These are phyloP conservation scores for Drosophila meridiana DNA, from an alignment of 2,888 invertebrate species.

Conservation along the genomic window DNA sequence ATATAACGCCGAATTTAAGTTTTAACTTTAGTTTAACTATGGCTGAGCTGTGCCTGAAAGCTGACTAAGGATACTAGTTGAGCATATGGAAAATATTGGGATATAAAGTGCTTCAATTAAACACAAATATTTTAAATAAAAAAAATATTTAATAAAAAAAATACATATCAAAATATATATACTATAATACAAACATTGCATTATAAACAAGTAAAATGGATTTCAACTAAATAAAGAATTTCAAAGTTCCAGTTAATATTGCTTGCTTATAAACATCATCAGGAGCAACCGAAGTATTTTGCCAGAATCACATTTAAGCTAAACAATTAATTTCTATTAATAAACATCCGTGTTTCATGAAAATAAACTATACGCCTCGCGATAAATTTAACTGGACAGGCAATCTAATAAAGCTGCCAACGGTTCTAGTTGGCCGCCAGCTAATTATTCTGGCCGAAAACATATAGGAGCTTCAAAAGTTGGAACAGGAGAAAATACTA, in stretches of 20 bases:
- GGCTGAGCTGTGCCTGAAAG: not conserved
- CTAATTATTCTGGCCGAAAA: conserved; percentile 50
- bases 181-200: too few relatives aligned
- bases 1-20: not conserved
- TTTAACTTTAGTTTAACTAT: not conserved
- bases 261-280: too few relatives aligned
- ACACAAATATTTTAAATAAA: too few relatives aligned
- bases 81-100: too few relatives aligned
- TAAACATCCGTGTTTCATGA: not conserved
- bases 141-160: too few relatives aligned
- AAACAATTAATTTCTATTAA: not conserved
- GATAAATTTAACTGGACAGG: not conserved
- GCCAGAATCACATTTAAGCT: not conserved
- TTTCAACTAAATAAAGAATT: not conserved
- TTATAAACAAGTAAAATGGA: too few relatives aligned
- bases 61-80: too few relatives aligned
- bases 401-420: not conserved
- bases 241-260: not conserved
- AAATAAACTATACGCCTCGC: not conserved
- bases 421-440: not conserved
- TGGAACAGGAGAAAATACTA: conserved; percentile 23
- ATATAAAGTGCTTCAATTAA: too few relatives aligned
- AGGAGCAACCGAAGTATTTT: not conserved
- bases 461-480: conserved; percentile 12
- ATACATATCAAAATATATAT: too few relatives aligned